Base-by-base conservation (phyloP, 2,888 invertebrate genomes). In the Calameuta pallipes region DNA sequence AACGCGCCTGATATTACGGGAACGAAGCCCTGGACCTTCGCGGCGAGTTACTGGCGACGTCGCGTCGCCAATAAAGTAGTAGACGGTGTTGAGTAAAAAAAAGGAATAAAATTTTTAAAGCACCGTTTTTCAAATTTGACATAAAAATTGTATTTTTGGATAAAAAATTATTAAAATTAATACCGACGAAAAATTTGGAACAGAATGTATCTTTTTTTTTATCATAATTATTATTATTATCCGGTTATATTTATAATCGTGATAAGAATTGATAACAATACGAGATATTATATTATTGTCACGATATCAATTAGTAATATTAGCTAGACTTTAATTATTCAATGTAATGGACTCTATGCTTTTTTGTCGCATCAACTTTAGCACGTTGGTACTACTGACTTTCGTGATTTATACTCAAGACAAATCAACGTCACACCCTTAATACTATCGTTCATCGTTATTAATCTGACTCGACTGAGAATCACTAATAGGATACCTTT, bases 1-100 rank as follows among this genome's bases (percentile, higher is more conserved):
- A 71, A 31, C 71, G 71, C 71, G 71, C 71, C 71, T 33, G 71
- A 71, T 33, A 71, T 71, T 71, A 71, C 71, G 71, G 15, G 34
- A 11, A n/a, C 31, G 71, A 23, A 23, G 71, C 31, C 6, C 12
- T 34, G 31, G 71, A 34, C 71, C 71, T 71, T 71, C 71, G 71
- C 71, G 71, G 4, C 31, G 71, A 56, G 56, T 56, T 56, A 56
- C 56, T 23, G 23, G 56, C 9, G 23, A 23, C 6, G 23, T 9
- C 0, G 56, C 0, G 56, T 23, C 6, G 2, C 23, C 56, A 23
- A 23, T 56, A 56, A 56, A 56, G 2, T 56, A 9, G 23, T 15
- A 23, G 56, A 56, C 56, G 56, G 56, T 56, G 23, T 56, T 56
- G 56, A 9, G 23, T 9, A 23, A 56, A 56, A 23, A 9, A 9